phyloP scores from a whole-genome alignment of 2,797 vertebrate genomes.

The Oreochromis grahami region DNA sequence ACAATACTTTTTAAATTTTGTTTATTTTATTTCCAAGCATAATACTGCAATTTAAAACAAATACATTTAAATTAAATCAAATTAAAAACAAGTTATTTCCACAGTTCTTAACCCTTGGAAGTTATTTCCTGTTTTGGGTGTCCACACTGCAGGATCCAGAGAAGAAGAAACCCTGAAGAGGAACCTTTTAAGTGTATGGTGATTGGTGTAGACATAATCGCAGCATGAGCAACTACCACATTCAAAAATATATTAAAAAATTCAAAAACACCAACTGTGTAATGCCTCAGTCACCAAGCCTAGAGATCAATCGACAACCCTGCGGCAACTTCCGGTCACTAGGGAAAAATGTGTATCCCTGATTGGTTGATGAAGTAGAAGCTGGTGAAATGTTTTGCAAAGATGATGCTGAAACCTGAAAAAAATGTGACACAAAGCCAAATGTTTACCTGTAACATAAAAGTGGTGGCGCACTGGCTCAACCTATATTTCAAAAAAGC shows the following conservation, averaged over 20 bases:
- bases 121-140: neutral
- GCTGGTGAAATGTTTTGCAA: neutral
- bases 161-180: neutral
- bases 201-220: neutral
- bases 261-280: neutral
- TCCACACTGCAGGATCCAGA: neutral
- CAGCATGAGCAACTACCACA: neutral
- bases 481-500: neutral
- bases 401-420: neutral
- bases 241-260: neutral
- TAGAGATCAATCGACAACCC: neutral
- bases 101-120: neutral
- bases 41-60: neutral
- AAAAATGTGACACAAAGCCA: neutral
- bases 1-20: neutral
- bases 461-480: neutral
- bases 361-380: neutral
- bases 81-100: neutral
- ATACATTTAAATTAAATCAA: neutral
- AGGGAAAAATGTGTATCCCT: neutral
- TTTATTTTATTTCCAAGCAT: neutral
- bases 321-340: neutral
- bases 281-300: neutral
- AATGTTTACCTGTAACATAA: neutral
- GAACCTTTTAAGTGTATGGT: neutral